Percentiles rank a stretch among this genome's conserved stretches.
Conservation (phyloP, 2,797 vertebrate species). For the Diplodus sargus region DNA sequence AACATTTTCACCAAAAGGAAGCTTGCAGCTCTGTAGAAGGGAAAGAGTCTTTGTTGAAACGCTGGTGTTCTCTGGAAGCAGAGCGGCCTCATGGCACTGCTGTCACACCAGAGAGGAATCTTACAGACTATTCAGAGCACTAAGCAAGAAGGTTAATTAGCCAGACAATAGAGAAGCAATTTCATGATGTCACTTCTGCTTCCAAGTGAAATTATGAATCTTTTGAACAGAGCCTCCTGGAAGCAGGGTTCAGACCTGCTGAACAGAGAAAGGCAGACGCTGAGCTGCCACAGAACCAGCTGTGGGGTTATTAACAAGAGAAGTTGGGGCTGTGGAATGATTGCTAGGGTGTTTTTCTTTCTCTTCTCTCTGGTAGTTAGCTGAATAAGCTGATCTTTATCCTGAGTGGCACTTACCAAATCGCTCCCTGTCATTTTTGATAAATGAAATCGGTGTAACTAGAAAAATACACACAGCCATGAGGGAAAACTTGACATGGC, state of each 20-base stretch:
- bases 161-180: conserved; percentile 66
- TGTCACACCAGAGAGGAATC: conserved; percentile 38
- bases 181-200: conserved; percentile 62
- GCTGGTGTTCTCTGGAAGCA: conserved; percentile 15
- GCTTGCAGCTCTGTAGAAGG: neutral
- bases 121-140: conserved; percentile 18
- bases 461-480: conserved; percentile 37
- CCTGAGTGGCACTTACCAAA: conserved; percentile 55
- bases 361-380: conserved; percentile 42
- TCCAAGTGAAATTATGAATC: conserved; percentile 60
- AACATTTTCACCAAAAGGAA: neutral
- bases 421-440: conserved; percentile 66
- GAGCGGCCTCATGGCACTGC: neutral
- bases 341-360: conserved; percentile 33
- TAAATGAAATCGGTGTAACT: conserved; percentile 60
- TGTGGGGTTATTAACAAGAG: conserved; percentile 39
- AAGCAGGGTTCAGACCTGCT: conserved; percentile 29
- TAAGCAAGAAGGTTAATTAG: conserved; percentile 70
- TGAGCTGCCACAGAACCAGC: conserved; percentile 22
- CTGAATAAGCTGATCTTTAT: conserved; percentile 69
- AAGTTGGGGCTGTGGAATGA: conserved; percentile 19
- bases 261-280: neutral
- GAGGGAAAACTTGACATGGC: conserved; percentile 42
- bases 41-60: conserved; percentile 7
- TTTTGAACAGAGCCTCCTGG: conserved; percentile 43